Evolutionary conservation across 2,797 vertebrate genomes (phyloP), one percentile per base, ranked within the genome.

Genomic region (Hydrophis major): DNA sequence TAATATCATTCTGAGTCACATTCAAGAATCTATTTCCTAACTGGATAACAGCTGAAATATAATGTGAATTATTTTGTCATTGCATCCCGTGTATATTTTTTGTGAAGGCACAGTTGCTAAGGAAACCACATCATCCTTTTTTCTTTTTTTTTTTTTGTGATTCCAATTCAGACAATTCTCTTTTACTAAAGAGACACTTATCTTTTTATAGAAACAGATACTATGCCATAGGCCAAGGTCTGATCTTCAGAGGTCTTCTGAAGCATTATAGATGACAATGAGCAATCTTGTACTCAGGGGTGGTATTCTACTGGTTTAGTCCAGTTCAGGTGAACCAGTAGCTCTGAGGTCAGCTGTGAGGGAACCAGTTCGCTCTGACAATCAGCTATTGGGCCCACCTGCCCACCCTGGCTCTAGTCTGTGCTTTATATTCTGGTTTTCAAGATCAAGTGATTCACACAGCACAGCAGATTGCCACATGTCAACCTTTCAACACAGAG

Each of bases 201-300:
- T 56, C 59, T 47, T 57, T 57, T 91, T 92, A 69, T 32, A 91
- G 3, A 14, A 78, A 60, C 37, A 89, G 53, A 86, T 50, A 25
- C 28, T 83, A 37, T 42, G 55, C 22, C 59, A 86, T 50, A 56
- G 69, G 91, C 88, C 37, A n/a, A 28, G 32, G 86, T 88, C 28
- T 87, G 53, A 87, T 74, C 56, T 63, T 87, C 95, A 94, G 93
- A 74, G 4, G 28, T 90, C n/a, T 13, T 14, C 61, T 90, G 27
- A 87, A 37, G 8, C 91, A 7, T 88, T 90, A 83, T 86, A 93
- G 94, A 95, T 20, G n/a, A 89, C 93, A 92, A 86, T 59, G 66
- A 89, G 25, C 57, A 92, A 61, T 92, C 78, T 37, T 89, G 12
- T 53, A 53, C 8, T 11, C 50, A 53, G 50, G 8, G 50, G 8